Evolutionary conservation across 2,113 vertebrate genomes (phyloP).

Genomic region (Platycercus adscitus): DNA sequence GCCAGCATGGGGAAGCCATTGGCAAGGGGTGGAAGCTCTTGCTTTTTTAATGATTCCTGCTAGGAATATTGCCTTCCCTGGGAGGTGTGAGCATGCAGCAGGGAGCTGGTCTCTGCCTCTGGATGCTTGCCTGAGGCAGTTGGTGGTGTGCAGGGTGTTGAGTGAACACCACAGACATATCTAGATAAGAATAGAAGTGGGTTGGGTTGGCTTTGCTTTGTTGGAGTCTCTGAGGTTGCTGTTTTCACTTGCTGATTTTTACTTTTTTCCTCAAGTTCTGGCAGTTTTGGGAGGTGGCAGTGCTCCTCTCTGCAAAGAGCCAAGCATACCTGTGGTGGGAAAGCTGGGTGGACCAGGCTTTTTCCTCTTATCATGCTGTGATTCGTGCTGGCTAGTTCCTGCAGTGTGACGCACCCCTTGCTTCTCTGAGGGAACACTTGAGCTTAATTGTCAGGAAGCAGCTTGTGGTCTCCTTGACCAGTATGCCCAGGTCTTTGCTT

Average conservation of each 20-base stretch:
- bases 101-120: background rate
- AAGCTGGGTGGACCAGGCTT: background rate
- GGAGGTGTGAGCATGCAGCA: background rate
- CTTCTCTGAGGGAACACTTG: background rate
- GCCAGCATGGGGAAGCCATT: background rate
- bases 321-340: rapidly evolving
- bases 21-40: background rate
- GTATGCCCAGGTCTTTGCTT: background rate
- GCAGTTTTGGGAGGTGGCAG: background rate
- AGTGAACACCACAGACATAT: background rate
- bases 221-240: background rate
- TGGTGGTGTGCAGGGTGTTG: background rate
- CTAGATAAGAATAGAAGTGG: background rate
- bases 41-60: background rate
- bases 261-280: background rate
- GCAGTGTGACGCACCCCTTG: too few species aligned
- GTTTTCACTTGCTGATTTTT: background rate
- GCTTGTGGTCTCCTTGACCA: background rate
- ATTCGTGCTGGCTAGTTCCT: background rate
- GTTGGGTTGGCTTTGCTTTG: background rate
- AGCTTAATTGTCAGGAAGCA: background rate
- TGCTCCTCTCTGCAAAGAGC: background rate
- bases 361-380: background rate
- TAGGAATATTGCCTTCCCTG: background rate
- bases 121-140: background rate